Base-by-base conservation (phyloP, 2,888 invertebrate species). In the Epicampocera succincta region DNA sequence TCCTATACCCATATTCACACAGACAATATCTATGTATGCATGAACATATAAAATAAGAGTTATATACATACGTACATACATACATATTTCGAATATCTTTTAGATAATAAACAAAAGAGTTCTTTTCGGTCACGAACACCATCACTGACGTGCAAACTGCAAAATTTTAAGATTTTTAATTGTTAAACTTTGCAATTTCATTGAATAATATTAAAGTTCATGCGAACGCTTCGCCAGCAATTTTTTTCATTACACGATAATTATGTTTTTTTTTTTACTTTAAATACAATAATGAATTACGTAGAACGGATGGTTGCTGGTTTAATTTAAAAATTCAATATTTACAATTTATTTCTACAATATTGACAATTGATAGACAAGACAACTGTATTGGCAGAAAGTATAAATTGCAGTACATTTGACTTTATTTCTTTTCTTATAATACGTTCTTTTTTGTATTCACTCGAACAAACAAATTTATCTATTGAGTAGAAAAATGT, bases 301-400 rank as follows among this genome's bases (percentile, higher is more conserved):
- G 9, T 9, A 33, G 33, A 8, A 33, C 40, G 21, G 17, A 50
- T 5, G 11, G 21, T 21, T 33, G 38, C n/a, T 52, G 44, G 44
- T 58, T 74, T 48, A 29, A 46, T 75, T 42, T 75, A 25, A 56
- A 33, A 74, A 74, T 56, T 48, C 29, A 50, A 58, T 66, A 58
- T 58, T 52, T 52, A 42, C 33, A 66, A 42, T 56, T 29, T 60
- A 5, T 50, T 25, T 48, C 21, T 50, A 66, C 15, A 60, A 68
- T 66, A 68, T 68, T 75, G 75, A 68, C 66, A 75, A 68, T 52
- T 68, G 68, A 75, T 75, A 60, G 65, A 65, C 56, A 61, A 46
- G 46, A 21, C 54, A 56, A 54, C 15, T 46, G 21, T 33, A 61
- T n/a, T 54, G 44, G 17, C 50, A 65, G 19, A 38, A 65, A n/a